Base-by-base conservation (phyloP, 2,797 vertebrate species). In the Cetoscarus ocellatus region DNA sequence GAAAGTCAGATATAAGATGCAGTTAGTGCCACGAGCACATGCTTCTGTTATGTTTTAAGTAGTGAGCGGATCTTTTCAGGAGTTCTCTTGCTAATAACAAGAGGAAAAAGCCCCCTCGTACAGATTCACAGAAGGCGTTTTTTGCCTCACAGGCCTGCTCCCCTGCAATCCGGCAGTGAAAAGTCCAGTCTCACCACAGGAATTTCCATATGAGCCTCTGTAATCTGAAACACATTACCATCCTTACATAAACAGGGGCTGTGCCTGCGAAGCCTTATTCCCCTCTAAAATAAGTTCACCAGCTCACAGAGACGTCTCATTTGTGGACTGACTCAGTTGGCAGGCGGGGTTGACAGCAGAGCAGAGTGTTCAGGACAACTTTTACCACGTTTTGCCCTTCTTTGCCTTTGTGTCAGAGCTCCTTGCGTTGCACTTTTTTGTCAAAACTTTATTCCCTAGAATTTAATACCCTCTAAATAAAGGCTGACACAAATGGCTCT, bases 151-250 rank as follows among this genome's bases (percentile, higher is more conserved):
- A 39, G 78, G 70, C 84, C 73, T 8, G 77, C 74, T 72, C 83
- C 60, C 63, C 79, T 61, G 59, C 93, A 81, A 84, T 85, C 85
- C 90, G 67, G 92, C 92, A 94, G 88, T 85, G 84, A 94, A 95
- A 86, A 93, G 95, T 92, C 96, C 94, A 94, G 94, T 94, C 95
- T 96, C 85, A 79, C 96, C 96, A 90, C 96, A 98, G 96, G 94
- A 96, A 97, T 97, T 96, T 97, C 94, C 96, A 94, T 96, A 94
- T 93, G 95, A 96, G 94, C 95, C 91, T 91, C 93, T 92, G 81
- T 97, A 96, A 98, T 97, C 96, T 95, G 95, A 98, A 97, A 96
- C 97, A 96, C 94, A 96, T 96, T 96, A 94, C 95, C 93, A 80
- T 91, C 91, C 94, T 95, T 96, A 93, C 92, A 95, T 93, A 97